Evolutionary conservation across 2,113 vertebrate genomes (phyloP).

Genomic region (Burhinus oedicnemus): DNA sequence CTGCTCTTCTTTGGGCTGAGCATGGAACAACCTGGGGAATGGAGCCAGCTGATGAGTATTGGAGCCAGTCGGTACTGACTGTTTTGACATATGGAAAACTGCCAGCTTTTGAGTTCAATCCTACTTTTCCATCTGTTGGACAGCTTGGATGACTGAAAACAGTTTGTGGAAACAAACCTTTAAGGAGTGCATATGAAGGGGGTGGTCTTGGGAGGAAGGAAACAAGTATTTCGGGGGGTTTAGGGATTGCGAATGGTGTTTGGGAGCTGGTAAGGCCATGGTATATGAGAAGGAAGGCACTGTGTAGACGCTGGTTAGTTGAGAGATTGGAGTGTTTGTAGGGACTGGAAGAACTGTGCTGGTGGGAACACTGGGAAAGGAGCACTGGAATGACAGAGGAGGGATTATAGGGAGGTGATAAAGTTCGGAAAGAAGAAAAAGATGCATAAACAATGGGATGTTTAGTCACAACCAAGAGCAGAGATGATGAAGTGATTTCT

Average conservation of each 20-base stretch:
- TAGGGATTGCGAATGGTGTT: background rate
- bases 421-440: background rate
- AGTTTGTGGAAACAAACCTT: background rate
- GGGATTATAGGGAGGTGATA: background rate
- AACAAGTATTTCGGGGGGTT: background rate
- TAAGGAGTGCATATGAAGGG: background rate
- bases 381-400: background rate
- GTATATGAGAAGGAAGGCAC: background rate
- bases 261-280: background rate
- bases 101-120: background rate
- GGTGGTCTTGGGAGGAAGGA: background rate
- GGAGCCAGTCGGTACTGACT: background rate
- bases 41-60: background rate
- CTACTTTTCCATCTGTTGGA: background rate
- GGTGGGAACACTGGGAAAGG: background rate
- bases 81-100: background rate
- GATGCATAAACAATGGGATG: background rate
- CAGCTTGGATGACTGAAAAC: background rate
- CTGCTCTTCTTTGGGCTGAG: background rate
- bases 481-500: background rate
- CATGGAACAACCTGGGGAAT: background rate
- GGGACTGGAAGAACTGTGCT: background rate
- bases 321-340: background rate
- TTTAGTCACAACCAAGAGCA: background rate
- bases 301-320: background rate